These are phyloP conservation scores for Pomphorhynchus laevis DNA, from an alignment of 1,140 invertebrate genomes.

Conservation along the genomic window DNA sequence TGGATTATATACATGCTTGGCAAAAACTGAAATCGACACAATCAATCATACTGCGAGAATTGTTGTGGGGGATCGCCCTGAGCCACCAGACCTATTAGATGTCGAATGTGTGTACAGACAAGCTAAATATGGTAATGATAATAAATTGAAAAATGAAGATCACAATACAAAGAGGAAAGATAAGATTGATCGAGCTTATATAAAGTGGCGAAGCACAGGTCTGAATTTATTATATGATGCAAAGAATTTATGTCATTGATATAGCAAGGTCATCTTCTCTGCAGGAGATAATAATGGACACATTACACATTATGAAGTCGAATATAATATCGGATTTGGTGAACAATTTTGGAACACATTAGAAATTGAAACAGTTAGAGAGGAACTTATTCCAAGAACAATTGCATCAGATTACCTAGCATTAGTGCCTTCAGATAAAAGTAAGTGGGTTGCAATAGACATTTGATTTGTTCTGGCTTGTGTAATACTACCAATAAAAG, in stretches of 20 bases:
- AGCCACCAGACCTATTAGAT: constrained; percentile 4
- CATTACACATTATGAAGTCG: constrained; percentile 5
- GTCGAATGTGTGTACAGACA: constrained; percentile 5
- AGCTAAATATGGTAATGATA: constrained; percentile 3
- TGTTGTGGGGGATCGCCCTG: constrained; percentile 8
- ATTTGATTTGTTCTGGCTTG: too few relatives aligned
- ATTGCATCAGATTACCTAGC: too few relatives aligned
- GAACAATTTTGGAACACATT: too few relatives aligned
- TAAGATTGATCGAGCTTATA: neutral
- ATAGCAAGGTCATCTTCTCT: neutral
- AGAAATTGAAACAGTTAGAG: too few relatives aligned
- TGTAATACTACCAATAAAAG: too few relatives aligned
- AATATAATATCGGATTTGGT: too few relatives aligned
- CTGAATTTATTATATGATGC: neutral
- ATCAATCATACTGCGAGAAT: constrained; percentile 4
- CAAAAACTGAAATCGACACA: constrained; percentile 7
- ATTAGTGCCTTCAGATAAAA: too few relatives aligned
- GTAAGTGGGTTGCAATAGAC: too few relatives aligned
- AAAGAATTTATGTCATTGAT: neutral
- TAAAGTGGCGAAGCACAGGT: neutral
- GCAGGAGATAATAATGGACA: constrained; percentile 10
- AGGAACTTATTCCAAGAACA: too few relatives aligned
- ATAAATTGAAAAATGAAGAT: neutral
- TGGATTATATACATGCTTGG: constrained; percentile 8
- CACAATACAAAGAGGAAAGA: constrained; percentile 3